These are phyloP conservation scores for Lepidurus arcticus DNA, from an alignment of 1,140 invertebrate genomes.

Conservation along the genomic window DNA sequence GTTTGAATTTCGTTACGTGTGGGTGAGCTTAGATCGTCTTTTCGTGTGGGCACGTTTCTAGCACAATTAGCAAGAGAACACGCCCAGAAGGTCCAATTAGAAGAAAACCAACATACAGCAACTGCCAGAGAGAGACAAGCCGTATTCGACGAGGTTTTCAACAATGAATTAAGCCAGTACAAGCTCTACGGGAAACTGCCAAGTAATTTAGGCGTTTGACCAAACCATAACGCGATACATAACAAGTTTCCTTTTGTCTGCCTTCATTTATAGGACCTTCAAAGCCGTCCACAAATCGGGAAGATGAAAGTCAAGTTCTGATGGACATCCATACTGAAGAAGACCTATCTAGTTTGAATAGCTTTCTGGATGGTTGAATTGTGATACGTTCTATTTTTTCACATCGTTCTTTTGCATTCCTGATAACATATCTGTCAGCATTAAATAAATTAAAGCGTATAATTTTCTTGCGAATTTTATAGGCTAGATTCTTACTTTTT, in stretches of 20 bases:
- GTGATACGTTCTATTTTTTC: slow-evolving; percentile 22
- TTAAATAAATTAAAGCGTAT: no score
- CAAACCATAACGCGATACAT: not conserved
- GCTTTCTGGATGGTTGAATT: slow-evolving; percentile 25
- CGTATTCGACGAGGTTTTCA: slow-evolving; percentile 32
- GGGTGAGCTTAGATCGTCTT: not conserved
- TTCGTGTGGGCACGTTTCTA: not conserved
- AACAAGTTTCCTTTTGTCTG: no score
- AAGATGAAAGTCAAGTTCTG: not conserved
- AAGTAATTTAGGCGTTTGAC: slow-evolving; percentile 25
- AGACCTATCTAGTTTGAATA: slow-evolving; percentile 28
- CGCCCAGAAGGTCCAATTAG: slow-evolving; percentile 25
- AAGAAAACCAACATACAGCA: slow-evolving; percentile 11
- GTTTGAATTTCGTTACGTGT: not conserved
- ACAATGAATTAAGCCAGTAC: slow-evolving; percentile 28
- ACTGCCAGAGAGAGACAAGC: slow-evolving; percentile 30
- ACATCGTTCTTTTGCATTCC: not conserved
- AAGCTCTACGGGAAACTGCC: slow-evolving; percentile 26
- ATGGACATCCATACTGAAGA: slow-evolving; percentile 30
- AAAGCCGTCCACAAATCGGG: not conserved
- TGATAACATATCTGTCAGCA: not conserved
- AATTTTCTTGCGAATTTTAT: no score
- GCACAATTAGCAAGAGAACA: slow-evolving; percentile 27
- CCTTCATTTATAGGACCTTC: not conserved
- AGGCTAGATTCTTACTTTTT: no score